phyloP scores from a whole-genome alignment of 2,888 invertebrate genomes.

The Trichogramma dendrolimi region DNA sequence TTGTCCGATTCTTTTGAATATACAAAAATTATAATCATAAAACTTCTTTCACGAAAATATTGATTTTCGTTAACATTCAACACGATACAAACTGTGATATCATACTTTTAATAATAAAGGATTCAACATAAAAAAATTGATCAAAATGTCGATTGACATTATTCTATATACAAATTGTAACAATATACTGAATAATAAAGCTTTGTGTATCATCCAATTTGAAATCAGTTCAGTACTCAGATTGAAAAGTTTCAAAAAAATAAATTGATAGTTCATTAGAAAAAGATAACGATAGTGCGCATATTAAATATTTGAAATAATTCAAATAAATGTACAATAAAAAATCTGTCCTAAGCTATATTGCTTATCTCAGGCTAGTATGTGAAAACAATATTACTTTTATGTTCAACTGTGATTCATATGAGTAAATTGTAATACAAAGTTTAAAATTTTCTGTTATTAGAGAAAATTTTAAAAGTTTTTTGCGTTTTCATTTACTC shows the following conservation, averaged over 20 bases:
- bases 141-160: constrained; percentile 1
- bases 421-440: constrained; percentile 12
- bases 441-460: constrained; percentile 1
- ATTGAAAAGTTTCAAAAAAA: constrained; percentile 13
- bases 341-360: neutral
- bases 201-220: too few relatives aligned
- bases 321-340: too few relatives aligned
- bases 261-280: neutral
- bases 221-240: neutral
- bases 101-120: neutral
- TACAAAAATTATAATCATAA: constrained; percentile 13
- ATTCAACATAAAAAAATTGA: constrained; percentile 11
- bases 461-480: constrained; percentile 12
- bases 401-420: constrained; percentile 4
- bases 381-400: constrained; percentile 8
- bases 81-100: constrained; percentile 25
- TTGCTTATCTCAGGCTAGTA: constrained; percentile 7
- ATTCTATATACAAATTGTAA: constrained; percentile 22
- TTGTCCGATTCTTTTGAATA: constrained; percentile 8
- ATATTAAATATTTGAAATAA: too few relatives aligned
- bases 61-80: constrained; percentile 22
- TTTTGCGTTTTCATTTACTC: constrained; percentile 13
- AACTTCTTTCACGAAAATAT: constrained; percentile 18
- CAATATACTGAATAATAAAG: constrained; percentile 12
- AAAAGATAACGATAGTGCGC: too few relatives aligned